Base-by-base conservation (phyloP, 2,888 invertebrate species). In the Epinotia bilunana region DNA sequence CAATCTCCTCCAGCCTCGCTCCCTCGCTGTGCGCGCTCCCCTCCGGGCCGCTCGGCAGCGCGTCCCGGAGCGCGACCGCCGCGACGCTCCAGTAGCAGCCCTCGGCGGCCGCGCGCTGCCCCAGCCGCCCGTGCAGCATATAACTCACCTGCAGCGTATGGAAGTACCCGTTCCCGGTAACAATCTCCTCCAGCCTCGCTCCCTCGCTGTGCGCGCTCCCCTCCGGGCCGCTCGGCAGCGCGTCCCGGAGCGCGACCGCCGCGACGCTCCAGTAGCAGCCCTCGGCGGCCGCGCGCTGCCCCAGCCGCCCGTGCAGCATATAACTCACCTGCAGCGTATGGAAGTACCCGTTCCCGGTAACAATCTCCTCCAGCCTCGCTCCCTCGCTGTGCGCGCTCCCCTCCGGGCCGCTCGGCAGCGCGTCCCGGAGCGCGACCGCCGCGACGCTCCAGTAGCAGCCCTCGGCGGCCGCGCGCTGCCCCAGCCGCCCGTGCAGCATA, bases 21-120 rank as follows among this genome's bases (percentile, higher is more conserved):
- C 9, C 57, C 1, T 13, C 39, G 39, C n/a, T 16, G 77, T 18
- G n/a, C 18, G 0, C 1, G 57, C 7, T 77, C 77, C 11, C 55
- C 20, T 9, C 23, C 16, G 67, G 67, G 4, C 65, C 68, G 6
- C 46, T 39, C 3, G 13, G 39, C 0, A 43, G 58, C 7, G 62
- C 72, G 2, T 57, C 28, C 4, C 82, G 80, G 65, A 78, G 80
- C 13, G 72, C 72, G 6, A 68, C 73, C 7, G 74, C 74, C 12
- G 90, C 86, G 67, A 77, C 81, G 4, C 88, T 78, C 90, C 91
- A 90, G 75, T 86, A 86, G 83, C 86, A 87, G 23, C 23, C 23
- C 1, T 2, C 2, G 23, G 23, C 2, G 23, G 23, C 23, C 23
- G 1, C 23, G 23, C 23, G 23, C 1, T 2, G 1, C 23, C 1